Base-by-base conservation (phyloP, 2,113 vertebrate species). In the Trochalopteron elliotii region DNA sequence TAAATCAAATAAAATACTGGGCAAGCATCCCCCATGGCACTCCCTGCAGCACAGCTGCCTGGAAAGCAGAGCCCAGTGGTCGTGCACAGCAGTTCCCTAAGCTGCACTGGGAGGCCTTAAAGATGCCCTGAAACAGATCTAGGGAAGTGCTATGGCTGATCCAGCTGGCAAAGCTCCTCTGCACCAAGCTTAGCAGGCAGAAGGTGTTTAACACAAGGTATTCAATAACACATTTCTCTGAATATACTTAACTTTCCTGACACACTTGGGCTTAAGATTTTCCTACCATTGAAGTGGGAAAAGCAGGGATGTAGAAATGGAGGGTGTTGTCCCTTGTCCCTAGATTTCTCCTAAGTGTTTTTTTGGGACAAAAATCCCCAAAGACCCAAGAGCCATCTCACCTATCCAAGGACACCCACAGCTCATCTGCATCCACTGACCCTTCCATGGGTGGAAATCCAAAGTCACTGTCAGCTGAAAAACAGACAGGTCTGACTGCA, bases 71-170 rank as follows among this genome's bases (percentile, higher is more conserved):
- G 60, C 15, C 30, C 12, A 18, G 30, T 49, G 40, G n/a, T 60
- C 0, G 0, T 17, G 35, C 35, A 47, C 1, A 4, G 45, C 40
- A 52, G 52, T 7, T 90, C 42, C 21, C 52, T 44, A 52, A 0
- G 0, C 27, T 53, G 61, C 27, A 6, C 40, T 19, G 42, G 50
- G 50, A 76, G 77, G 56, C 56, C 60, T 25, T 15, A 65, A 85
- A 63, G 71, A 44, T n/a, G 64, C 21, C 16, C 53, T 24, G 49
- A 86, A 25, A 64, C 57, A 72, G 63, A 59, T 17, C 18, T 30
- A 59, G 59, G 50, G 67, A 59, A 79, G 42, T 7, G 31, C 57
- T 55, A 8, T 5, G 21, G 63, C 57, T 75, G 76, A 42, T 27
- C 30, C 71, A 76, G 61, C 31, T 60, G 84, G 53, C 67, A 68